Evolutionary conservation across 2,797 vertebrate genomes (phyloP).

Genomic region (Agapornis canus): DNA sequence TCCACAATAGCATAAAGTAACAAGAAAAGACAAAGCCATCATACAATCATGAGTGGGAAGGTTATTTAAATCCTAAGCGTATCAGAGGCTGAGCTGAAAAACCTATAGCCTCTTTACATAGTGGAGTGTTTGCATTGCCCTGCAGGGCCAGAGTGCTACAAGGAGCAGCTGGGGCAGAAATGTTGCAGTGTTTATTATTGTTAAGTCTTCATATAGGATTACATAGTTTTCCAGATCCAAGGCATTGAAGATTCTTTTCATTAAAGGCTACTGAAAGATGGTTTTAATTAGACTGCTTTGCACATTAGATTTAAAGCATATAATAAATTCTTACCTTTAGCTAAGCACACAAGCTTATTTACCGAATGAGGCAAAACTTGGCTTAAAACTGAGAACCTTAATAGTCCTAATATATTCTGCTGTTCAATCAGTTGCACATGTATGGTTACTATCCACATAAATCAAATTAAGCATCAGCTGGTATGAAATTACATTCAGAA

Average conservation of each 20-base stretch:
- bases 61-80: constrained; percentile 30
- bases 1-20: neutral
- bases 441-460: neutral
- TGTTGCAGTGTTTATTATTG: neutral
- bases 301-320: neutral
- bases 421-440: neutral
- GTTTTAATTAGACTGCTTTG: constrained; percentile 25
- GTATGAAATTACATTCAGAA: neutral
- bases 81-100: constrained; percentile 5
- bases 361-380: constrained; percentile 52
- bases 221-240: constrained; percentile 12
- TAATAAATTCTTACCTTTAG: constrained; percentile 36
- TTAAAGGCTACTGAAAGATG: constrained; percentile 15
- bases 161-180: constrained; percentile 18
- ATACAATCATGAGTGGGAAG: neutral
- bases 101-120: constrained; percentile 20
- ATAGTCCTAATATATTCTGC: neutral
- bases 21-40: neutral
- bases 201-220: constrained; percentile 1
- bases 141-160: neutral
- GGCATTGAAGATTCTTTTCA: constrained; percentile 19
- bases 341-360: constrained; percentile 40
- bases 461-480: constrained; percentile 10
- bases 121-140: constrained; percentile 4
- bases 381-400: constrained; percentile 30